Evolutionary conservation across 37 sponge, comb jelly and placozoan genomes (phyloP).

Genomic region (Axinella damicornis): DNA sequence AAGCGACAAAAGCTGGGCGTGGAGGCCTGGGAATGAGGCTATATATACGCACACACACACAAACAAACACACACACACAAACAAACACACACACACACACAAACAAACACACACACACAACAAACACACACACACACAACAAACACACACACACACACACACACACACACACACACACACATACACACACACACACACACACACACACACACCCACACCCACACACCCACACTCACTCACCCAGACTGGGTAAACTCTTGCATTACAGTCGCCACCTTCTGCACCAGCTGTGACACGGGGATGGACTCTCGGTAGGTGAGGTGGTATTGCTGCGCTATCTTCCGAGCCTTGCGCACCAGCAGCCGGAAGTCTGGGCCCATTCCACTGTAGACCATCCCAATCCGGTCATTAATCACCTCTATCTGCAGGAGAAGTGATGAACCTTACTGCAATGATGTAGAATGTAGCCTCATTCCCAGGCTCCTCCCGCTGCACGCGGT

Average conservation of each 20-base stretch:
- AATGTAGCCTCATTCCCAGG: no score
- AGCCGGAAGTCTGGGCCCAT: constrained; percentile 99
- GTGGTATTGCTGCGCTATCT: constrained; percentile 94
- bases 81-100: not conserved
- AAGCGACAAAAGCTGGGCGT: no score
- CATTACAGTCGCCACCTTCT: constrained; percentile 94
- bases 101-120: not conserved
- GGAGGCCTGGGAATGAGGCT: no score
- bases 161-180: constrained; percentile 32
- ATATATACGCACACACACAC: no score
- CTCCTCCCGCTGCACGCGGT: no score
- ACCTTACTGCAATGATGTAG: no score
- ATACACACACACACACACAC: constrained; percentile 20
- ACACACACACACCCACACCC: constrained; percentile 2
- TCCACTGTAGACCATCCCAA: constrained; percentile 98
- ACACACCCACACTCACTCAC: constrained; percentile 46
- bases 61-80: not conserved
- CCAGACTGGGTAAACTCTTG: constrained; percentile 99
- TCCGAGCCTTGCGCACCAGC: constrained; percentile 86
- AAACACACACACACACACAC: not conserved
- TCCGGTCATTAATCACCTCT: constrained; percentile 82
- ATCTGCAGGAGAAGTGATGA: constrained; percentile 61
- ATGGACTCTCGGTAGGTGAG: constrained; percentile 88
- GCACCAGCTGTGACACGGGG: constrained; percentile 95
- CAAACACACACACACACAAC: no score